Conservation (phyloP, 2,113 vertebrate species). For the Mormoops blainvillei region DNA sequence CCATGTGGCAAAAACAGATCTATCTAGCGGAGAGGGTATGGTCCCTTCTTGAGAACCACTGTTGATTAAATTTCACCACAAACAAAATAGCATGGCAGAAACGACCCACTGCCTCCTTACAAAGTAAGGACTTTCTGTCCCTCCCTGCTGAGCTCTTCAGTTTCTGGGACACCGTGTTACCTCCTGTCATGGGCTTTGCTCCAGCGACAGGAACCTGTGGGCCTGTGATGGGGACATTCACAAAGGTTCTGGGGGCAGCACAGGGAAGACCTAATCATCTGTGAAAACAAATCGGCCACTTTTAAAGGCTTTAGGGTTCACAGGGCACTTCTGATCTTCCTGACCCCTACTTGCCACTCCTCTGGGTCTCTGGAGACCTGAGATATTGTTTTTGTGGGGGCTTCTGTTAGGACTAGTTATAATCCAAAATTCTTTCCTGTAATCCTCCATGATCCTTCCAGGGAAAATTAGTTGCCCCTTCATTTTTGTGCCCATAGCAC, state of each 20-base stretch:
- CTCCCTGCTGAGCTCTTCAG: background rate
- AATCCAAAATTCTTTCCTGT: background rate
- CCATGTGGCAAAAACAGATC: slow-evolving; percentile 48
- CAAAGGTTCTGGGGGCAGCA: background rate
- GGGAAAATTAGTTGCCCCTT: background rate
- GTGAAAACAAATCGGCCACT: background rate
- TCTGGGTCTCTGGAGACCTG: background rate
- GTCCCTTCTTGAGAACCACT: slow-evolving; percentile 5
- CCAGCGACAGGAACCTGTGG: background rate
- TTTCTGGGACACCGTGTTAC: background rate
- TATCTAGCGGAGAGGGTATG: background rate
- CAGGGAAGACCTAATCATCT: background rate
- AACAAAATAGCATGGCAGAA: slow-evolving; percentile 30
- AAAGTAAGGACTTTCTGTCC: background rate
- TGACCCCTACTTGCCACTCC: background rate
- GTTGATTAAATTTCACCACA: slow-evolving; percentile 17
- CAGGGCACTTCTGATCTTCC: background rate
- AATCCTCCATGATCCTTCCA: background rate
- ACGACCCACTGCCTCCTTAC: background rate
- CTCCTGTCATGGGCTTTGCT: background rate
- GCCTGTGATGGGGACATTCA: background rate
- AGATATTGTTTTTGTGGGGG: background rate
- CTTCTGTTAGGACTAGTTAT: background rate
- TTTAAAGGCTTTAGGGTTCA: background rate
- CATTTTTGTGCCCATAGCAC: accelerated